Evolutionary conservation across 2,113 vertebrate species (phyloP).

Genomic region (Micromys minutus): DNA sequence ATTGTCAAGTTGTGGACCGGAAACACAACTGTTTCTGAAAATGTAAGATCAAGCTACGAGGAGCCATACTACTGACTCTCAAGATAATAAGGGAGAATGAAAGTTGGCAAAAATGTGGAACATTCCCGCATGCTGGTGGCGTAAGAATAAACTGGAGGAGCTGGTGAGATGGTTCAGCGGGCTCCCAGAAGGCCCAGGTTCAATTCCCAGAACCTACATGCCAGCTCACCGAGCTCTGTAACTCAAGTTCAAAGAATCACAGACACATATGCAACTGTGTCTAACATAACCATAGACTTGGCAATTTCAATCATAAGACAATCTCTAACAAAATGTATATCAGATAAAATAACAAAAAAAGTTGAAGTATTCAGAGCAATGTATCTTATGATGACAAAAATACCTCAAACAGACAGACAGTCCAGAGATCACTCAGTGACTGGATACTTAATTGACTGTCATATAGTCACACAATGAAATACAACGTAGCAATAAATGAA

Average conservation of each 20-base stretch:
- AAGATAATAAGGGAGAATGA: neutral
- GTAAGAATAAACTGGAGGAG: neutral
- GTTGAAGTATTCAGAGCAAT: neutral
- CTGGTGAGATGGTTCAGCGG: neutral
- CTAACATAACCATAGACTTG: neutral
- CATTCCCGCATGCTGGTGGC: neutral
- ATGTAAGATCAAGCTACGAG: neutral
- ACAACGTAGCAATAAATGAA: neutral
- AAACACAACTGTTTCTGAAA: neutral
- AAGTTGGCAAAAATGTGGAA: neutral
- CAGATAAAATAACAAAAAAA: neutral
- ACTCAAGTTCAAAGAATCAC: neutral
- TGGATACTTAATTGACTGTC: neutral
- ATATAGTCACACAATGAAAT: neutral
- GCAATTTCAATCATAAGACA: neutral
- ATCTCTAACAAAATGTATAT: neutral
- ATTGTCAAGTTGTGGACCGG: neutral
- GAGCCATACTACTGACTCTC: neutral
- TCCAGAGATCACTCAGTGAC: neutral
- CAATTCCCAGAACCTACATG: neutral
- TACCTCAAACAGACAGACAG: too few species aligned
- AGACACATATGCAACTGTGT: neutral
- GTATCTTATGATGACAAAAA: neutral
- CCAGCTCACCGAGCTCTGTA: neutral
- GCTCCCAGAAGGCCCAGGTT: neutral